Evolutionary conservation across 2,113 vertebrate species (phyloP), one percentile per base, ranked within the genome.

Genomic region (Equus przewalskii): DNA sequence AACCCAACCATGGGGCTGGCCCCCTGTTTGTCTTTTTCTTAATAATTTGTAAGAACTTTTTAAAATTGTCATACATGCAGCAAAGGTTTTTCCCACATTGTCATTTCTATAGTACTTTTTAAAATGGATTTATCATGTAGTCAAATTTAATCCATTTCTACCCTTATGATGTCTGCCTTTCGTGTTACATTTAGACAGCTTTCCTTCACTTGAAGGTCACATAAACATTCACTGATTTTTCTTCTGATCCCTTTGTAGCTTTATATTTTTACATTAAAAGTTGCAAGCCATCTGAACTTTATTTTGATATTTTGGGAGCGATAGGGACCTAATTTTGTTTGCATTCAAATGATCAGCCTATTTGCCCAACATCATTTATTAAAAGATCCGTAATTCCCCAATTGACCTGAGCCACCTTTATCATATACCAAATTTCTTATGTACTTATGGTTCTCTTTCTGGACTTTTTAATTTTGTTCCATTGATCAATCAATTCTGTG

Each of bases 121-220:
- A 8, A 84, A 79, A 58, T 46, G 8, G 36, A 87, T 86, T 92
- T 96, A 65, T 94, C 82, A 72, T 30, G 10, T 69, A 96, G 56
- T 72, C 75, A 96, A 51, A 84, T 78, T 51, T 90, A 90, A 90
- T 86, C 46, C 94, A 33, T 49, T 95, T 90, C 79, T 78, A 91
- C 11, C 6, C 10, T 70, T 82, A 44, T 60, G 4, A n/a, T 46
- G 16, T 79, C 70, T 62, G 9, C n/a, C 21, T 90, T 83, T 75
- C n/a, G 2, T 87, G 36, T 91, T 93, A 79, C 92, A 97, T 94
- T 95, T 96, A 87, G 91, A 94, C 89, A 96, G 51, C 5, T 58
- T 62, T 88, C 83, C 67, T 96, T 87, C 18, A 76, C 7, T 19
- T 72, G 49, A 89, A 96, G n/a, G 82, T 65, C 75, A 60, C 28